These are phyloP conservation scores for Dromaius novaehollandiae DNA, from an alignment of 2,113 vertebrate species.

Conservation along the genomic window DNA sequence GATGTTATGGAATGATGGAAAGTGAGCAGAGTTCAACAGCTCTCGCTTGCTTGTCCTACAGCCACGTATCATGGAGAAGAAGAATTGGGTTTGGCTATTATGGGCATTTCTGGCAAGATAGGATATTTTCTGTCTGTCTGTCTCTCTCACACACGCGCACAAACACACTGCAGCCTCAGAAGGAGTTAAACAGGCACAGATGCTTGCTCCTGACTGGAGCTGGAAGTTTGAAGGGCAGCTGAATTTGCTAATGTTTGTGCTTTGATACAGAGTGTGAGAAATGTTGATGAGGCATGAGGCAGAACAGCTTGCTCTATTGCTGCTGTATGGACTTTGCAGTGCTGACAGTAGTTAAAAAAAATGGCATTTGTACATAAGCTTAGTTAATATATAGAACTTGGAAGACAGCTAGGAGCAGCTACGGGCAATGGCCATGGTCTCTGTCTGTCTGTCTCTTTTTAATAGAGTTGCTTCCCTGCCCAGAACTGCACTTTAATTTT, in stretches of 20 bases:
- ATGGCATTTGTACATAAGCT: conserved; percentile 67
- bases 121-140: background rate
- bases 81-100: background rate
- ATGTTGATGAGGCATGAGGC: conserved; percentile 80
- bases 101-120: background rate
- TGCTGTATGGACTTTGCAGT: conserved; percentile 75
- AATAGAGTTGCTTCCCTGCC: conserved; percentile 15
- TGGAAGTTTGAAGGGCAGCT: conserved; percentile 69
- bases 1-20: background rate
- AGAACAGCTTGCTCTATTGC: conserved; percentile 80
- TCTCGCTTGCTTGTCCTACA: background rate
- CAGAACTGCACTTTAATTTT: conserved; percentile 29
- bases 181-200: conserved; percentile 39
- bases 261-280: conserved; percentile 73
- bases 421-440: conserved; percentile 28
- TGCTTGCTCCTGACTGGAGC: conserved; percentile 48
- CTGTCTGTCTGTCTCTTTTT: conserved; percentile 25
- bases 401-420: conserved; percentile 61
- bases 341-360: conserved; percentile 72
- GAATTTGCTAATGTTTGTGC: conserved; percentile 70
- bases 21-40: background rate
- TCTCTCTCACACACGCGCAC: background rate
- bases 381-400: conserved; percentile 75
- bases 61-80: background rate
- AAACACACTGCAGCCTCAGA: background rate